Evolutionary conservation across 2,888 invertebrate genomes (phyloP).

Genomic region (Stenolophus ochropezus): DNA sequence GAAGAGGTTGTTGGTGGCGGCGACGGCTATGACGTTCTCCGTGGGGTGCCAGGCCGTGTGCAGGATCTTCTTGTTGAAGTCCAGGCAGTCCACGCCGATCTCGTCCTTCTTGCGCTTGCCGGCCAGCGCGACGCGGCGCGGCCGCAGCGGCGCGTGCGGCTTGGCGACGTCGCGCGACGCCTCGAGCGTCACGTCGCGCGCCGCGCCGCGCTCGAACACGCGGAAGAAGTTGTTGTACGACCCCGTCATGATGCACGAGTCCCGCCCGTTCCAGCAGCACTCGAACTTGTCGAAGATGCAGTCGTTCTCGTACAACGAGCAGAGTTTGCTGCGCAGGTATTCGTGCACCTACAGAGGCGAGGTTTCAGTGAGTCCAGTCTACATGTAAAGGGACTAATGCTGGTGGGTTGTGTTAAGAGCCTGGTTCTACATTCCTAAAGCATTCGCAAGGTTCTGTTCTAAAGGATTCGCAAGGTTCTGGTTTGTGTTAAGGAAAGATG

Average conservation of each 20-base stretch:
- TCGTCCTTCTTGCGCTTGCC: constrained; percentile 98
- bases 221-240: constrained; percentile 99
- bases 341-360: constrained; percentile 92
- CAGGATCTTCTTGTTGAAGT: constrained; percentile 99
- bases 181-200: constrained; percentile 94
- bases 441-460: too few species aligned
- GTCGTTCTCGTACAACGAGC: constrained; percentile 99
- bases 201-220: constrained; percentile 91
- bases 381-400: too few species aligned
- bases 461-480: too few species aligned
- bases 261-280: constrained; percentile 99
- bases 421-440: too few species aligned
- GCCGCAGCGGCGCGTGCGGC: constrained; percentile 93
- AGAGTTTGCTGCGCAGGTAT: constrained; percentile 97
- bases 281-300: constrained; percentile 99
- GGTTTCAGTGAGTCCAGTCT: too few species aligned
- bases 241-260: constrained; percentile 98
- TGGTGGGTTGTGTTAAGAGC: too few species aligned
- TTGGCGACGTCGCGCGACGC: constrained; percentile 97
- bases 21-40: constrained; percentile 98
- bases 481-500: too few species aligned
- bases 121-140: constrained; percentile 94
- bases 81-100: constrained; percentile 97
- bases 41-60: constrained; percentile 99
- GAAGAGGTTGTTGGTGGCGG: constrained; percentile 99